These are phyloP conservation scores for Mionectes olivaceus DNA, from an alignment of 2,797 vertebrate genomes.

Conservation along the genomic window DNA sequence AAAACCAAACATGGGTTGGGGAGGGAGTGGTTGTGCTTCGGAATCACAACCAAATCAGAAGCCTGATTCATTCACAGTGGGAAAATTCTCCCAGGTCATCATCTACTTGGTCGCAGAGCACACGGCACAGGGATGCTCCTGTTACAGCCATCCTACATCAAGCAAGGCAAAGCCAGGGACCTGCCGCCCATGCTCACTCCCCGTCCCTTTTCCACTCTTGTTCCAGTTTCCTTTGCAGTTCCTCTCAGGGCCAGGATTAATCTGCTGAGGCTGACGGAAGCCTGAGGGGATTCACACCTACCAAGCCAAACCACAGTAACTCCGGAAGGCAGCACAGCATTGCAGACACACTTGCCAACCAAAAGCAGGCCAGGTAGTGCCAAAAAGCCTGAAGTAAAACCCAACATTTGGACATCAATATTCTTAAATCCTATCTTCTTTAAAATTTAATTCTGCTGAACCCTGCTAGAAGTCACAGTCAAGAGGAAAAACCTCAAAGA, in stretches of 20 bases:
- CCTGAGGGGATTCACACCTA: conserved; percentile 32
- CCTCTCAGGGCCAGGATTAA: not conserved
- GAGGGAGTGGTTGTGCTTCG: not conserved
- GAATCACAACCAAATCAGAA: not conserved
- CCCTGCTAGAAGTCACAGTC: conserved; percentile 6
- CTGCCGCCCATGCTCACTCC: not conserved
- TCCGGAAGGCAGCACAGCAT: not conserved
- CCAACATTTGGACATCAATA: conserved; percentile 62
- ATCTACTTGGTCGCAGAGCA: not conserved
- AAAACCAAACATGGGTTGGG: conserved; percentile 55
- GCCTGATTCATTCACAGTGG: rapidly evolving
- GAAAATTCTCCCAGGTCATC: not conserved
- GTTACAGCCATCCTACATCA: rapidly evolving
- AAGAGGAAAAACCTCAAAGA: conserved; percentile 32
- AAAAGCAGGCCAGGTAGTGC: conserved; percentile 35
- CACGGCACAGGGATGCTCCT: rapidly evolving
- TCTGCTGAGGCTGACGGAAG: not conserved
- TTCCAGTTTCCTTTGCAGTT: not conserved
- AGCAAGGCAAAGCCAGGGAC: not conserved
- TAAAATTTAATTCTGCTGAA: conserved; percentile 27
- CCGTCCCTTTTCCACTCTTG: not conserved
- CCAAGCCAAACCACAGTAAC: not conserved
- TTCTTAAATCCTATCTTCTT: conserved; percentile 35
- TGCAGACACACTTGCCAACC: not conserved
- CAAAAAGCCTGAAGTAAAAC: conserved; percentile 59